Percentiles rank a stretch among this genome's conserved stretches.
phyloP scores from a whole-genome alignment of 2,113 vertebrate genomes.

The Prunella himalayana region DNA sequence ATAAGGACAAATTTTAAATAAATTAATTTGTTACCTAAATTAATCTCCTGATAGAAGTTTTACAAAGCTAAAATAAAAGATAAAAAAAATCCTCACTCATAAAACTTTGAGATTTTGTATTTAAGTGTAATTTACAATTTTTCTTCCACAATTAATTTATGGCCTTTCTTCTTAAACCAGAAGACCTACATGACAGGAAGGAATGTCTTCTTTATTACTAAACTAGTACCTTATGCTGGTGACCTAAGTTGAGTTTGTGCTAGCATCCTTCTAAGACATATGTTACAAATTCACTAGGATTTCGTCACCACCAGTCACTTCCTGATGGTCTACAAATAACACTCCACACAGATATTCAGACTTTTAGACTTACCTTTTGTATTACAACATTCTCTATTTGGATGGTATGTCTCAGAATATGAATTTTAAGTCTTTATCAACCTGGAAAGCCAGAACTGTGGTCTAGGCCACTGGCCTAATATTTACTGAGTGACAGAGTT shows the following conservation, averaged over 20 bases:
- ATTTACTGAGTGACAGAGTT: background rate
- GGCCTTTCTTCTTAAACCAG: background rate
- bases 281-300: background rate
- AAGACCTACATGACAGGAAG: background rate
- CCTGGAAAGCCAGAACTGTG: background rate
- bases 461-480: background rate
- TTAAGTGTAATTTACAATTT: background rate
- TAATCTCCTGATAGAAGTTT: background rate
- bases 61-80: background rate
- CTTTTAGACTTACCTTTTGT: background rate
- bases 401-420: background rate
- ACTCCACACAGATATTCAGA: background rate
- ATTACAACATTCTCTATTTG: background rate
- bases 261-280: background rate
- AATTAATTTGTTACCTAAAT: background rate
- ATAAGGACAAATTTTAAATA: background rate
- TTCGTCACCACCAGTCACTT: background rate
- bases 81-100: background rate
- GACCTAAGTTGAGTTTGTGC: background rate
- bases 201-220: background rate
- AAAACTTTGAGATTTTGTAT: background rate
- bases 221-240: background rate
- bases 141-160: background rate
- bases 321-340: background rate
- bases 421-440: background rate